phyloP scores from a whole-genome alignment of 30 jellyfish, hydroid and myxozoan genomes.

The Aurelia aurita region DNA sequence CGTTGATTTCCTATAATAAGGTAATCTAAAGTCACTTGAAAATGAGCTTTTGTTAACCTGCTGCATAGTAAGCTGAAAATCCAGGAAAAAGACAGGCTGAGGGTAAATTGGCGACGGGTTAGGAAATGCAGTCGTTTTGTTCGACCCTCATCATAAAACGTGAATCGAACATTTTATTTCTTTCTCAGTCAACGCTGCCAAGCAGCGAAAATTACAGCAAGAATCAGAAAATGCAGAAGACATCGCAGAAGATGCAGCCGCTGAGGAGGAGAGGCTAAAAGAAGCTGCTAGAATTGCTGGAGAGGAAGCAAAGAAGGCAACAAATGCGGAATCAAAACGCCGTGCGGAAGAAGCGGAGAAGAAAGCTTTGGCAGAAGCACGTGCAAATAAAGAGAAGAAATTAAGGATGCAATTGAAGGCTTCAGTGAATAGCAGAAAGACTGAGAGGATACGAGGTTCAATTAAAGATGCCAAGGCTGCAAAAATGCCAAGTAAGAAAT shows the following conservation, averaged over 20 bases:
- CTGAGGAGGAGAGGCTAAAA: slow-evolving; percentile 77
- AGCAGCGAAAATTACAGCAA: slow-evolving; percentile 37
- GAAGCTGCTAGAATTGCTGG: slow-evolving; percentile 75
- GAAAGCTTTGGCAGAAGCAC: slow-evolving; percentile 72
- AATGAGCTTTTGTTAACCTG: too few species aligned
- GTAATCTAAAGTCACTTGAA: too few species aligned
- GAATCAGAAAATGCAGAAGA: slow-evolving; percentile 78
- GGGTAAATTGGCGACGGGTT: too few species aligned
- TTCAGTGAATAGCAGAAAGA: slow-evolving; percentile 71
- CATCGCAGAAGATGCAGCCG: slow-evolving; percentile 72
- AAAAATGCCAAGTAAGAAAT: slow-evolving; percentile 71
- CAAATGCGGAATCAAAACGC: slow-evolving; percentile 48
- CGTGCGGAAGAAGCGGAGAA: slow-evolving; percentile 83
- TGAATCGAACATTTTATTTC: too few species aligned
- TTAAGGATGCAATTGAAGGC: slow-evolving; percentile 74
- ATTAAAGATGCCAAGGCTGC: slow-evolving; percentile 87
- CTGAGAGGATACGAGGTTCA: slow-evolving; percentile 62
- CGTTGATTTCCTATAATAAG: too few species aligned
- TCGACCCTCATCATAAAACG: too few species aligned
- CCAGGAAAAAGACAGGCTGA: too few species aligned
- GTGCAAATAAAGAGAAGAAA: slow-evolving; percentile 78
- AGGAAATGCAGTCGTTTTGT: too few species aligned
- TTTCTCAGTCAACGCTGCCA: slow-evolving; percentile 45
- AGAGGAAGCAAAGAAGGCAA: slow-evolving; percentile 66
- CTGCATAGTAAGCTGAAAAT: too few species aligned